Evolutionary conservation across 2,113 vertebrate genomes (phyloP), one percentile per base, ranked within the genome.

Genomic region (Rhabdornis inornatus): DNA sequence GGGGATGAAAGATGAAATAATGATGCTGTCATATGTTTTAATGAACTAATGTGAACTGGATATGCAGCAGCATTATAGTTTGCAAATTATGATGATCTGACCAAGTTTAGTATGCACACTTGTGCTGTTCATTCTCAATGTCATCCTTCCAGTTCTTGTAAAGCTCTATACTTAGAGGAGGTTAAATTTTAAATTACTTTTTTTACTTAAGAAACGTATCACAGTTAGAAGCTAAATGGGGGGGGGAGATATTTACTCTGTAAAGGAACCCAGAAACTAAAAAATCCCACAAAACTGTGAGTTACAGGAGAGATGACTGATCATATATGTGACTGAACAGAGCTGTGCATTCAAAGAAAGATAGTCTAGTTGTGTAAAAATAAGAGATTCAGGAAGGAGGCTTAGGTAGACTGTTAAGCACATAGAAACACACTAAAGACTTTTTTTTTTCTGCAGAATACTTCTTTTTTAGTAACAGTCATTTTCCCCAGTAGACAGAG

Each of bases 1-100:
- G 21, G 66, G 59, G 88, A 77, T 92, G 70, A 95, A 75, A 93
- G 72, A 75, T 87, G 61, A 89, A 75, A 24, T 75, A 82, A 87
- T 63, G 35, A 42, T 82, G 60, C 68, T 91, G 79, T 92, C 39
- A 3, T 50, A 25, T 28, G 8, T 60, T 83, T 70, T 89, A 94
- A 92, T 89, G 50, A 93, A 56, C 23, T 37, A 39, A 56, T 1
- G 7, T 45, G 35, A 69, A 35, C 52, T 94, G 71, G 45, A 30
- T 89, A 24, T 56, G 35, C 65, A 71, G 66, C 70, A 75, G 21
- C 19, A 10, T 63, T 89, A 30, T 6, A 50, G 49, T n/a, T 90
- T 35, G 22, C 27, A 69, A 39, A 59, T 90, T n/a, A 33, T 81
- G 33, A 24, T 47, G 66, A 60, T 70, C 56, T 84, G 72, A 19